Percentiles rank a stretch among this genome's conserved stretches.
These are phyloP conservation scores for Agelastica alni DNA, from an alignment of 2,888 invertebrate genomes.

Conservation along the genomic window DNA sequence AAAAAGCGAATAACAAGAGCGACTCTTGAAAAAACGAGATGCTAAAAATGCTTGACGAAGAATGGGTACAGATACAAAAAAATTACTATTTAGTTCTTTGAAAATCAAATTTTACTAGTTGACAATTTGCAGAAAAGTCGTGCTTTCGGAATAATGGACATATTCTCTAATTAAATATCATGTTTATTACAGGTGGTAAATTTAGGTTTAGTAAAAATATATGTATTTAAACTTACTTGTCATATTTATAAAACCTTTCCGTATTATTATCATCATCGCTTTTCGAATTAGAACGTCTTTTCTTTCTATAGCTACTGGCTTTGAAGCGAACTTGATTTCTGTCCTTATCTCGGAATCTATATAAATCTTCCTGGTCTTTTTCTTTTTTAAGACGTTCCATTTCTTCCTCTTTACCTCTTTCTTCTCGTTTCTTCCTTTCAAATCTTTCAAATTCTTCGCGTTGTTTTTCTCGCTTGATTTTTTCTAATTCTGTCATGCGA, in stretches of 20 bases:
- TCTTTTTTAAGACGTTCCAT: constrained; percentile 45
- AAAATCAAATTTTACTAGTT: no score
- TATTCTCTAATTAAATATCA: no score
- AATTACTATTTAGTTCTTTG: no score
- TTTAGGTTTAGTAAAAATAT: neutral
- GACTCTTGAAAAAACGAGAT: no score
- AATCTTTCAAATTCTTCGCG: constrained; percentile 41
- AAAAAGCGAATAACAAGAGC: no score
- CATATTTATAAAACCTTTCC: constrained; percentile 21
- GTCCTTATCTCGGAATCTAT: constrained; percentile 51
- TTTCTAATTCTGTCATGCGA: constrained; percentile 50
- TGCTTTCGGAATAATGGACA: no score
- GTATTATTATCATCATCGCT: constrained; percentile 30
- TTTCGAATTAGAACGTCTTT: constrained; percentile 25
- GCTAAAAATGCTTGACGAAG: no score
- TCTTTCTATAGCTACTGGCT: constrained; percentile 43
- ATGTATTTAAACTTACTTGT: constrained; percentile 8
- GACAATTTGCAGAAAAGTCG: no score
- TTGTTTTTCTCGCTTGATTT: constrained; percentile 52
- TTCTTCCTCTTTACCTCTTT: constrained; percentile 47
- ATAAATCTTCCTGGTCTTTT: constrained; percentile 51
- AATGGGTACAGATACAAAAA: no score
- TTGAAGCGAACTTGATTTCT: constrained; percentile 49
- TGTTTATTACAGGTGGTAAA: neutral
- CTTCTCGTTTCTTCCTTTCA: constrained; percentile 53